Conservation (phyloP, 92 coral and sea anemone species). For the Meandrina meandrites region DNA sequence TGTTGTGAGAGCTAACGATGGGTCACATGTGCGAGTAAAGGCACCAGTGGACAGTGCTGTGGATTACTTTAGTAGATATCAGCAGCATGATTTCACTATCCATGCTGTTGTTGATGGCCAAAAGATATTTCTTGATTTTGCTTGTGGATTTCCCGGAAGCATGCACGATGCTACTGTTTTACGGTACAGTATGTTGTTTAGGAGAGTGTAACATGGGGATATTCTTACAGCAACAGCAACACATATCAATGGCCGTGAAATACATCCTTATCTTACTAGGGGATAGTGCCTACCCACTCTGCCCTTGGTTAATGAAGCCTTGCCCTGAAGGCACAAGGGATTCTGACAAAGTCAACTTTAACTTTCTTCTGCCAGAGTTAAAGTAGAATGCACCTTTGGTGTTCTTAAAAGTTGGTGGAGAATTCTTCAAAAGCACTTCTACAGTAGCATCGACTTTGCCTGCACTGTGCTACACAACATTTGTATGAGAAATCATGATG, state of each 20-base stretch:
- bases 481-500: not conserved
- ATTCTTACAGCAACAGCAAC: no score
- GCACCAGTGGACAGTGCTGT: not conserved
- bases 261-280: no score
- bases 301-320: no score
- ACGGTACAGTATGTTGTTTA: not conserved
- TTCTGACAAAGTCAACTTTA: not conserved
- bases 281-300: no score
- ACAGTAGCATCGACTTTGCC: no score
- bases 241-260: no score
- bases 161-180: not conserved
- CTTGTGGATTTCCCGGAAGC: not conserved
- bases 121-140: not conserved
- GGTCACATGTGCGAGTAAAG: not conserved
- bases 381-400: no score
- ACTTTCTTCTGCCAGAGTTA: slow-evolving; percentile 18
- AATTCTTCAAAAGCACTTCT: no score
- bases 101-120: not conserved
- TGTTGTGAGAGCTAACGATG: not conserved
- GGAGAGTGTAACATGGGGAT: no score
- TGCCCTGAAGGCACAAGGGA: no score
- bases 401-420: no score
- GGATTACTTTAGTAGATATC: not conserved
- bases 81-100: not conserved
- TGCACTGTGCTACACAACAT: no score